Evolutionary conservation across 1,140 invertebrate species (phyloP), one percentile per base, ranked within the genome.

Genomic region (Drosophila tani): DNA sequence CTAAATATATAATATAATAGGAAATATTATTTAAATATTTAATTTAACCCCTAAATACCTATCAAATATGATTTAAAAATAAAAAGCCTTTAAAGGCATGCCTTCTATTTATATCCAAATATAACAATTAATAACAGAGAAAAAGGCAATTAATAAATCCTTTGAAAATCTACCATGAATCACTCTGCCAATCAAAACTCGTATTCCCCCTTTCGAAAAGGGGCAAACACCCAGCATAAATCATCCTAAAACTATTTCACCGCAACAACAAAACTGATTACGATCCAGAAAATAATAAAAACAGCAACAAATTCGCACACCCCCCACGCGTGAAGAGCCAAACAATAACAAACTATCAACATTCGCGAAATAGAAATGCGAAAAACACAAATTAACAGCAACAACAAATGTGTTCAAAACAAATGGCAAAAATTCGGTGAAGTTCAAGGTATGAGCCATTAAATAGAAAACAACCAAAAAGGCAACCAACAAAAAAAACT

Each of bases 391-490:
- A 56, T 59, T 65, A 58, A 46, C 47, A 70, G 32, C 49, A 68
- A 65, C 17, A 71, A 71, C 75, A 82, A 76, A 64, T 69, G 68
- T 88, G 66, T 86, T 84, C 90, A 91, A 91, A 91, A 91, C 85
- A 91, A 91, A 91, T 84, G 74, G 66, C 82, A 56, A 90, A 91
- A 91, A 91, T 91, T 90, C 90, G 90, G 90, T 91, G 90, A 91
- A 91, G 90, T 91, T 91, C 90, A 91, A 91, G 90, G 90, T 91
- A 90, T 91, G 57, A 45, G 78, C 78, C 73, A 88, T 84, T 81
- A 83, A 79, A 83, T 70, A 60, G 55, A 77, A 82, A 67, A 70
- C 63, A 66, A 56, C 43, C 17, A 45, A 64, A 66, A 46, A 65
- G 21, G 40, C 40, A 69, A 50, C 38, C n/a, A 17, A 40, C 43